phyloP scores from a whole-genome alignment of 2,113 vertebrate genomes.

The Peucedramus taeniatus region DNA sequence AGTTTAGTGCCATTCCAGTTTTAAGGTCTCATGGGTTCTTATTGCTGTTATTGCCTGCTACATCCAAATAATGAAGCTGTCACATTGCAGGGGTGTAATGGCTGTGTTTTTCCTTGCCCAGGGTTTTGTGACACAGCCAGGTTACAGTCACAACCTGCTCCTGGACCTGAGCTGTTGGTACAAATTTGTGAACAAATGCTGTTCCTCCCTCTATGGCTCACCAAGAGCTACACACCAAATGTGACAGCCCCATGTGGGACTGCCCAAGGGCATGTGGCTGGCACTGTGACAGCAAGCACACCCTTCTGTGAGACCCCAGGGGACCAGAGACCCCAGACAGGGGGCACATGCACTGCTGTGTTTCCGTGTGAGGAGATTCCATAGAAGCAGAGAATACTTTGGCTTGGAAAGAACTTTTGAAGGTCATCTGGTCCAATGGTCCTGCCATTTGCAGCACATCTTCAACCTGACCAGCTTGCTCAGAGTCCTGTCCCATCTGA shows the following conservation, averaged over 20 bases:
- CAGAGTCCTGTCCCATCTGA: neutral
- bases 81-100: neutral
- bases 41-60: neutral
- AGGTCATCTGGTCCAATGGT: neutral
- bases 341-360: no score
- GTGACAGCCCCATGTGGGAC: neutral
- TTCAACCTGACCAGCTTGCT: neutral
- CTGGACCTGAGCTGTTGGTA: neutral
- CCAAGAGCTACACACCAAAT: neutral
- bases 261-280: neutral
- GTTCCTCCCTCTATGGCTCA: neutral
- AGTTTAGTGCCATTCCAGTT: neutral
- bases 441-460: neutral
- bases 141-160: neutral
- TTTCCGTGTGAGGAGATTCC: neutral
- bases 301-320: neutral
- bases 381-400: neutral
- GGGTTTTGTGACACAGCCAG: neutral
- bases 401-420: neutral
- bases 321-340: rapidly evolving
- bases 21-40: neutral
- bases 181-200: neutral
- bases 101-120: neutral
- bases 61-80: neutral
- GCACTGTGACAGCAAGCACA: neutral